Evolutionary conservation across 2,113 vertebrate genomes (phyloP).

Genomic region (Sapayoa aenigma): DNA sequence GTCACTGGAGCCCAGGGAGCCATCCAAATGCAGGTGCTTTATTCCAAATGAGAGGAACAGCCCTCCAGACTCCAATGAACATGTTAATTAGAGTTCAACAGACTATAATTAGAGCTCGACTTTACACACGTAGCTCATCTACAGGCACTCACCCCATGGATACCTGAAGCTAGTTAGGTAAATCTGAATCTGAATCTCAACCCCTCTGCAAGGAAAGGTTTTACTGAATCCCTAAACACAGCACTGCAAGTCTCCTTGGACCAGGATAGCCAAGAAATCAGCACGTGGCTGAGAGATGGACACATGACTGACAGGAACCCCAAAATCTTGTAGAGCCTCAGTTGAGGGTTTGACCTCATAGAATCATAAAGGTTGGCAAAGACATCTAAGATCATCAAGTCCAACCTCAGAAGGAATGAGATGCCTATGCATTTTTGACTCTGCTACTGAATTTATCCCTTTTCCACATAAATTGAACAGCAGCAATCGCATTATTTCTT

Average conservation of each 20-base stretch:
- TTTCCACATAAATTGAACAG: neutral
- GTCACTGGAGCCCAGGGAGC: neutral
- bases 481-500: neutral
- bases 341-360: neutral
- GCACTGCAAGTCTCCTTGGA: neutral
- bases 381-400: neutral
- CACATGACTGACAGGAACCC: neutral
- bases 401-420: neutral
- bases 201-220: neutral
- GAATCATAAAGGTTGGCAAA: fast-evolving
- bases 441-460: neutral
- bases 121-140: fast-evolving
- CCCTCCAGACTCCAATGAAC: neutral
- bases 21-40: neutral
- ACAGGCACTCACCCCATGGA: neutral
- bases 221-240: neutral
- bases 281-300: neutral
- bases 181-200: neutral
- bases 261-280: neutral
- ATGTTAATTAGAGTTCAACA: neutral
- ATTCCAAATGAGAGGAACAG: neutral
- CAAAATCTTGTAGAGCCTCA: neutral
- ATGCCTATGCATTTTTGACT: neutral
- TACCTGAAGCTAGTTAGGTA: neutral
- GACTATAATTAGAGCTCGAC: neutral